Conservation (phyloP, 1,140 invertebrate genomes). For the Lordiphosa collinella region DNA sequence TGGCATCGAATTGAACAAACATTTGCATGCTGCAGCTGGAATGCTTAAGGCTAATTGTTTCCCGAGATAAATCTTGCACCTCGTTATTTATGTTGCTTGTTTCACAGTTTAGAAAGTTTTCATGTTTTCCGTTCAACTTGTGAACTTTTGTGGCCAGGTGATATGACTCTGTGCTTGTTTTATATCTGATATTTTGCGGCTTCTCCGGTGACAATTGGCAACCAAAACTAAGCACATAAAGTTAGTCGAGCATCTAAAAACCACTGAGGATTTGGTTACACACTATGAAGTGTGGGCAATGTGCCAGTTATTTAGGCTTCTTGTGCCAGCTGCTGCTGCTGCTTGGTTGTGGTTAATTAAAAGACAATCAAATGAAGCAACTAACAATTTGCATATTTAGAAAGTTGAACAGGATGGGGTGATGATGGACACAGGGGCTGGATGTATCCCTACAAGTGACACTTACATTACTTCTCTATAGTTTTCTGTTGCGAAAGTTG, state of each 20-base stretch:
- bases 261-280: conserved; percentile 53
- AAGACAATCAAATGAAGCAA: conserved; percentile 35
- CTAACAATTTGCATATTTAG: conserved; percentile 4
- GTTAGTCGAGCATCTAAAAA: conserved; percentile 49
- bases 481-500: conserved; percentile 33
- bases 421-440: too few species aligned
- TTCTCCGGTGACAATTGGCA: conserved; percentile 58
- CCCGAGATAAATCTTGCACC: not conserved
- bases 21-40: conserved; percentile 26
- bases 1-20: conserved; percentile 20
- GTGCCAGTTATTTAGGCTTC: conserved; percentile 32
- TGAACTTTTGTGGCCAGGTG: conserved; percentile 37
- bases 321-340: conserved; percentile 28
- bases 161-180: conserved; percentile 28
- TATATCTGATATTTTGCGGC: conserved; percentile 34
- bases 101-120: conserved; percentile 38
- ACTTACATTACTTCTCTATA: too few species aligned
- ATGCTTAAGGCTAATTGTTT: too few species aligned
- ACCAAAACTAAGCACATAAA: conserved; percentile 30
- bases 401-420: too few species aligned
- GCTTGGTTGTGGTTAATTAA: conserved; percentile 56
- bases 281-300: conserved; percentile 14
- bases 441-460: too few species aligned
- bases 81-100: conserved; percentile 39
- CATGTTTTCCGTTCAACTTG: conserved; percentile 44